Percentiles rank a stretch among this genome's conserved stretches.
phyloP scores from a whole-genome alignment of 2,797 vertebrate genomes.

The Anguilla obscura region DNA sequence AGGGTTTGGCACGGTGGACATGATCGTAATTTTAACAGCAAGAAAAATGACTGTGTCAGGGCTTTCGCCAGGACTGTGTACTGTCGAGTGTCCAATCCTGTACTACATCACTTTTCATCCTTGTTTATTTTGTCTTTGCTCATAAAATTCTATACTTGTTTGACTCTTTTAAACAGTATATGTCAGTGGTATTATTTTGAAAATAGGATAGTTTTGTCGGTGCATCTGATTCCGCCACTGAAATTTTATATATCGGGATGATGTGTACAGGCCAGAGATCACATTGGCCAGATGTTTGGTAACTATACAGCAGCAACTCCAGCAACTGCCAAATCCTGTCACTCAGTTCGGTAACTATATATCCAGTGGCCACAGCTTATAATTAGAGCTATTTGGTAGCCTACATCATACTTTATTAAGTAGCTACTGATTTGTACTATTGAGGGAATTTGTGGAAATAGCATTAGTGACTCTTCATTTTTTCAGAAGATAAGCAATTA shows the following conservation, averaged over 20 bases:
- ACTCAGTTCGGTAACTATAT: not conserved
- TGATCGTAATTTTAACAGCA: conserved; percentile 47
- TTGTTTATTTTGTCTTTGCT: not conserved
- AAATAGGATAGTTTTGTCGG: not conserved
- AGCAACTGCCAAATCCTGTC: not conserved
- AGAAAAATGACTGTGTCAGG: conserved; percentile 50
- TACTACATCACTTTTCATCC: not conserved
- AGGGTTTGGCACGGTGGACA: conserved; percentile 47
- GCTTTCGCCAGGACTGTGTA: conserved; percentile 43
- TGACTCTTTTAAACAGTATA: not conserved
- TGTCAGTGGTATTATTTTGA: not conserved
- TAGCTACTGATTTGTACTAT: not conserved
- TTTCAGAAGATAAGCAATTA: too few species aligned
- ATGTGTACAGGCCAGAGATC: not conserved
- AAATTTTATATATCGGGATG: not conserved
- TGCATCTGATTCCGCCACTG: not conserved
- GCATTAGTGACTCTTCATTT: not conserved
- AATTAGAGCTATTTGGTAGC: not conserved
- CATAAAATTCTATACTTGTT: not conserved
- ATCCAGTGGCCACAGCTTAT: not conserved
- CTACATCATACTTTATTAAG: not conserved
- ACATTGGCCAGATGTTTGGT: not conserved
- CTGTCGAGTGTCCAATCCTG: not conserved
- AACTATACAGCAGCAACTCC: not conserved
- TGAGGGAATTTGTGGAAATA: not conserved